Conservation (phyloP, 2,888 invertebrate species). For the Antheraea yamamai region DNA sequence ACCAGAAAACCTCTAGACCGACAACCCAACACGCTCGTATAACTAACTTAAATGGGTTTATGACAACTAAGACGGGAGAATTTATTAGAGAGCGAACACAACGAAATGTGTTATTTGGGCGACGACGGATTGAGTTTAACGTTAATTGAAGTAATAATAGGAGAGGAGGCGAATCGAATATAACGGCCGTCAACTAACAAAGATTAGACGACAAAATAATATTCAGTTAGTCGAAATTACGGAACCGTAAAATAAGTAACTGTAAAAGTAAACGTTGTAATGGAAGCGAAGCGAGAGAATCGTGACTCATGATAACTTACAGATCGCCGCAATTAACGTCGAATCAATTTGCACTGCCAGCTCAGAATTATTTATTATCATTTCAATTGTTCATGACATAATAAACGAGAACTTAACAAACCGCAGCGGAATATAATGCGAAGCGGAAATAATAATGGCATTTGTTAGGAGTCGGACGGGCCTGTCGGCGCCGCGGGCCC, state of each 20-base stretch:
- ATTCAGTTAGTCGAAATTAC: constrained; percentile 48
- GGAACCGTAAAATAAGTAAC: constrained; percentile 65
- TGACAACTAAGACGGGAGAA: constrained; percentile 63
- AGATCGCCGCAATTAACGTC: constrained; percentile 65
- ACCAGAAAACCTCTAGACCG: constrained; percentile 40
- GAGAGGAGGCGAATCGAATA: constrained; percentile 29
- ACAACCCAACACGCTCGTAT: constrained; percentile 46
- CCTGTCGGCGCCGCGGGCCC: constrained; percentile 68
- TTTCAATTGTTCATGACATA: constrained; percentile 72
- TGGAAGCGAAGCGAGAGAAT: constrained; percentile 31
- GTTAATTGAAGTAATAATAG: constrained; percentile 44
- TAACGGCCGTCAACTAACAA: constrained; percentile 44
- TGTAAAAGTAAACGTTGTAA: constrained; percentile 47
- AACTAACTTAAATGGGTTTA: constrained; percentile 72
- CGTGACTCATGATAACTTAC: constrained; percentile 52
- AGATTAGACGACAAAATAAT: constrained; percentile 44
- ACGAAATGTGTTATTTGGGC: constrained; percentile 35
- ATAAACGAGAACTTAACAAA: constrained; percentile 70
- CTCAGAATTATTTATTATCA: constrained; percentile 65
- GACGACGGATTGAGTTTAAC: constrained; percentile 46
- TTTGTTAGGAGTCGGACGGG: constrained; percentile 62
- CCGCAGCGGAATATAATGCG: constrained; percentile 65
- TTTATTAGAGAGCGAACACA: constrained; percentile 47
- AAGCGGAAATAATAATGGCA: constrained; percentile 79
- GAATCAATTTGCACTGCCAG: constrained; percentile 68